These are phyloP conservation scores for Percopsis transmontana DNA, from an alignment of 2,113 vertebrate genomes.

Conservation along the genomic window DNA sequence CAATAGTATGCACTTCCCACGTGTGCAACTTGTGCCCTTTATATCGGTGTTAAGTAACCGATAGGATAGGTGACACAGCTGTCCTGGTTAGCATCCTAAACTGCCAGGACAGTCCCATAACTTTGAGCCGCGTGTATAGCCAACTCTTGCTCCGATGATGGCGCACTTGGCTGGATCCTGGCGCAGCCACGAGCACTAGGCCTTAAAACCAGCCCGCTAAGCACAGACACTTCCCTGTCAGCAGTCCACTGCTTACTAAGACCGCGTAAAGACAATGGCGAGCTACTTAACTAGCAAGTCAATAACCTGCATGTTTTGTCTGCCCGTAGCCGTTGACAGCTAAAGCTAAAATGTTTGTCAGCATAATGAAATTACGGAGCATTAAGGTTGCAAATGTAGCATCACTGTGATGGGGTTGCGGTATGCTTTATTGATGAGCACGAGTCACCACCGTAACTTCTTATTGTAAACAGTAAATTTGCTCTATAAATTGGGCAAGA, in stretches of 20 bases:
- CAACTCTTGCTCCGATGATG: slow-evolving; percentile 37
- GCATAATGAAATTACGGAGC: slow-evolving; percentile 22
- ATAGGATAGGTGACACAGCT: slow-evolving; percentile 7
- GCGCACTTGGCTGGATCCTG: slow-evolving; percentile 63
- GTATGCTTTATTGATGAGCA: too few relatives aligned
- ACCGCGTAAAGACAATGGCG: slow-evolving; percentile 54
- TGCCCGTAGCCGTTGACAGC: too few relatives aligned
- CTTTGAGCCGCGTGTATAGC: slow-evolving; percentile 22
- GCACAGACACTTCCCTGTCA: slow-evolving; percentile 59
- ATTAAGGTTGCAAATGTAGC: slow-evolving; percentile 9
- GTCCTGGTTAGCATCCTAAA: slow-evolving; percentile 1
- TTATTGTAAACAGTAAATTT: slow-evolving; percentile 17
- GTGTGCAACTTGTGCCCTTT: slow-evolving; percentile 56
- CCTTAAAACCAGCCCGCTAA: slow-evolving; percentile 68
- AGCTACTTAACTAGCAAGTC: slow-evolving; percentile 13
- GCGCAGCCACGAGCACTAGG: slow-evolving; percentile 64
- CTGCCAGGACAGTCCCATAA: slow-evolving; percentile 15
- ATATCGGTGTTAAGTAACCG: slow-evolving; percentile 11
- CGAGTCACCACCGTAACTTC: not conserved
- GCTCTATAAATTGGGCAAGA: not conserved
- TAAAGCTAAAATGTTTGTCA: not conserved
- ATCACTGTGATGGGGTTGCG: not conserved
- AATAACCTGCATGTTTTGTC: not conserved
- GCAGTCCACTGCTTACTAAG: slow-evolving; percentile 64
- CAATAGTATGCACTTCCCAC: slow-evolving; percentile 60